Percentiles rank a stretch among this genome's conserved stretches.
Evolutionary conservation across 2,888 invertebrate species (phyloP).

Genomic region (Limenitis camilla): DNA sequence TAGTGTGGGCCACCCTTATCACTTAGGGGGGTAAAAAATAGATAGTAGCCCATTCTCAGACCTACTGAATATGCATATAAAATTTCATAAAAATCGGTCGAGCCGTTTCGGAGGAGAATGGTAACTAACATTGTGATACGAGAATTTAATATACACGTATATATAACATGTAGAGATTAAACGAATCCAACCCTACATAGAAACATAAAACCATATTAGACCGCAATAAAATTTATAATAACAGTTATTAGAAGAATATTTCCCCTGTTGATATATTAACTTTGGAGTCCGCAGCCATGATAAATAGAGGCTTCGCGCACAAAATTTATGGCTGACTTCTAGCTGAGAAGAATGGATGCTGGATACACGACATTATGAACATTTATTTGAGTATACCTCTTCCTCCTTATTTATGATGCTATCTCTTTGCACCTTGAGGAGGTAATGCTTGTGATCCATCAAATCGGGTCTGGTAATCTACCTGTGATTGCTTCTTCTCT

Average conservation of each 20-base stretch:
- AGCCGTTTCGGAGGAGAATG: no score
- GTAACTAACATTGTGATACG: no score
- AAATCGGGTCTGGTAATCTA: no score
- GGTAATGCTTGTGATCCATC: neutral
- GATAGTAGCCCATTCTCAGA: no score
- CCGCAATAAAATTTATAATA: slow-evolving; percentile 1
- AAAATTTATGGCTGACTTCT: slow-evolving; percentile 30
- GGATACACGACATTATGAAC: slow-evolving; percentile 26
- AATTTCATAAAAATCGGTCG: no score
- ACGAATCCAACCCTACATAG: neutral
- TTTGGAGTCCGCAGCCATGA: slow-evolving; percentile 26
- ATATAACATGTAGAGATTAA: no score
- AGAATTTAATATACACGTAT: no score
- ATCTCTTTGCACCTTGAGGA: neutral
- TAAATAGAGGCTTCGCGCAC: slow-evolving; percentile 26
- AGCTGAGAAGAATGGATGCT: slow-evolving; percentile 24
- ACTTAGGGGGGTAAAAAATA: no score
- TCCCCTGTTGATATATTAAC: slow-evolving; percentile 29
- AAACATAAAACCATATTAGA: neutral
- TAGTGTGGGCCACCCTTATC: no score
- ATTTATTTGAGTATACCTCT: slow-evolving; percentile 19
- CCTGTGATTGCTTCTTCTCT: no score
- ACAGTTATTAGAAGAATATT: slow-evolving; percentile 18
- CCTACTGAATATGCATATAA: no score
- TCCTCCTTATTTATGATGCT: slow-evolving; percentile 5